Conservation (phyloP, 2,888 invertebrate genomes). For the Amblyjoppa proteus region DNA sequence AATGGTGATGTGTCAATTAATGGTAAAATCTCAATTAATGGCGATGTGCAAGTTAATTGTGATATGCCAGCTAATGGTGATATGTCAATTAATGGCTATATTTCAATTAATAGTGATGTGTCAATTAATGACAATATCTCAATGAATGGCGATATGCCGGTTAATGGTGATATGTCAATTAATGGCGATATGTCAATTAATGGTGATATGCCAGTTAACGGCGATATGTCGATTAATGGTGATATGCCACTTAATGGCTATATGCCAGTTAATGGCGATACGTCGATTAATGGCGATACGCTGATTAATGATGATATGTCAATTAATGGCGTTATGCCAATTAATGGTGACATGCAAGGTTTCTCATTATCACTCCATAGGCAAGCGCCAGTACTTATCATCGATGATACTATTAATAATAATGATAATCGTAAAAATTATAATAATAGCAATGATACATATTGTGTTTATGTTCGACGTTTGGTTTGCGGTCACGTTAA, state of each 20-base stretch:
- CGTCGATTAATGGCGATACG: no score
- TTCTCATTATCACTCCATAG: constrained; percentile 85
- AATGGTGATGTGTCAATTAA: no score
- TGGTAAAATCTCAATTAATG: no score
- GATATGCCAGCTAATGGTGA: no score
- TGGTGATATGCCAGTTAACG: no score
- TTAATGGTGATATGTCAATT: no score
- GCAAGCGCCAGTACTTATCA: constrained; percentile 76
- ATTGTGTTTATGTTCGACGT: background rate
- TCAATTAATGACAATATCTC: background rate
- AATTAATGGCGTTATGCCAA: no score
- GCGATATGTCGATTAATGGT: no score
- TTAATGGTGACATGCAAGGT: constrained; percentile 81
- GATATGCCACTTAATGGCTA: no score
- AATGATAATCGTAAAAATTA: constrained; percentile 60
- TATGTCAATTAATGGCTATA: no score
- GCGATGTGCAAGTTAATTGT: constrained; percentile 76
- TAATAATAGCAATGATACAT: constrained; percentile 6
- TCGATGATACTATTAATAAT: constrained; percentile 64
- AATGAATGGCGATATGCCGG: no score
- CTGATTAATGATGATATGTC: no score
- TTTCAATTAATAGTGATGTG: constrained; percentile 79
- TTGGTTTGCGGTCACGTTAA: constrained; percentile 26
- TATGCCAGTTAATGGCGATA: constrained; percentile 28
- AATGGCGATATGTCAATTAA: constrained; percentile 81